Evolutionary conservation across 1,140 invertebrate genomes (phyloP), one percentile per base, ranked within the genome.

Genomic region (Muscidifurax raptorellus): DNA sequence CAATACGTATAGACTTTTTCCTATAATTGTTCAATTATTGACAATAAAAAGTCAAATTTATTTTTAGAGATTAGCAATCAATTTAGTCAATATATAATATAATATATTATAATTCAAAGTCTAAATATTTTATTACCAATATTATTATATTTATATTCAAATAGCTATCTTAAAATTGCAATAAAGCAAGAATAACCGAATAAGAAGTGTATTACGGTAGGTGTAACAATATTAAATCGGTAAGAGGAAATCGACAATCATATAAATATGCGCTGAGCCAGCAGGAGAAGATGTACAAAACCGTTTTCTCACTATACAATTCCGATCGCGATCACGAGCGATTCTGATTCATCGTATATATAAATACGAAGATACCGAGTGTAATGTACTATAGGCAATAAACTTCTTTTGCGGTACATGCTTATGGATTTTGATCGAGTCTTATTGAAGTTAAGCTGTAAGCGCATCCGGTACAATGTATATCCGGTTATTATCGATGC

Each of bases 391-490:
- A 28, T 64, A 25, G 5, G 27, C 15, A 36, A 80, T 79, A 79
- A 79, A 28, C 30, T 66, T 79, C 22, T 79, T 79, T 36, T 79
- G 64, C 15, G 64, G 22, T 80, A 18, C 18, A 40, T 40, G 7
- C 52, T 80, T 40, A 64, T 80, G 0, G 59, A 32, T 79, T 80
- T 66, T 44, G 59, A 67, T 79, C 25, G 30, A 67, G 32, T 15
- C 78, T 80, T 69, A 69, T 28, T 27, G 66, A 80, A 80, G 25
- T 77, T 67, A 67, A 67, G 25, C 28, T 82, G 80, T 52, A 83
- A 78, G 64, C 44, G 30, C 74, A 83, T 83, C 75, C 75, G 64
- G 75, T 83, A 83, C 82, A 83, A 32, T 77, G 36, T 18, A 77
- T 77, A 83, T 83, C 81, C 81, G 72, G 72, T 69, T 36, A 77